phyloP scores from a whole-genome alignment of 2,888 invertebrate genomes.

The Dugesia japonica region DNA sequence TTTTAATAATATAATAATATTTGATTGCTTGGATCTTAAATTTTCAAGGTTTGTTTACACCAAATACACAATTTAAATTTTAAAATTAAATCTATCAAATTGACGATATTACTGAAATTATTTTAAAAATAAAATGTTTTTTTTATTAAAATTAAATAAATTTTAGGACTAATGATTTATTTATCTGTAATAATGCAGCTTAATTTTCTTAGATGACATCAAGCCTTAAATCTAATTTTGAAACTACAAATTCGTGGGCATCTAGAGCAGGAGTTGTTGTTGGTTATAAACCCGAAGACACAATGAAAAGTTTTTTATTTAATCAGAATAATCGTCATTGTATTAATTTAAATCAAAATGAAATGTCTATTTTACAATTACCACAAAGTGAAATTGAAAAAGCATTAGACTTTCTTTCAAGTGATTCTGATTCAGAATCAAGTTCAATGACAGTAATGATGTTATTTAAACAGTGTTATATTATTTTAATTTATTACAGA shows the following conservation, averaged over 20 bases:
- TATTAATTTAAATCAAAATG: background rate
- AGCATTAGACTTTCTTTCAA: background rate
- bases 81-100: no score
- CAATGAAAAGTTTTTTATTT: constrained; percentile 26
- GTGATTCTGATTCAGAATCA: background rate
- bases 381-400: background rate
- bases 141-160: no score
- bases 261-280: constrained; percentile 31
- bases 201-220: constrained; percentile 5
- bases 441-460: background rate
- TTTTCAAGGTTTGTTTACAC: constrained; percentile 15
- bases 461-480: background rate
- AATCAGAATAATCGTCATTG: background rate
- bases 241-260: constrained; percentile 9
- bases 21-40: background rate
- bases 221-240: background rate
- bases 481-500: background rate
- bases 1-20: background rate
- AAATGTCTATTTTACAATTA: background rate
- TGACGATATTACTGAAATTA: no score
- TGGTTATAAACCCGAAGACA: constrained; percentile 27
- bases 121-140: no score
- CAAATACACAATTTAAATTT: background rate
- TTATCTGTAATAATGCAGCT: no score
- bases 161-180: no score